Conservation (phyloP, 1,140 invertebrate genomes). For the Luehdorfia chinensis region DNA sequence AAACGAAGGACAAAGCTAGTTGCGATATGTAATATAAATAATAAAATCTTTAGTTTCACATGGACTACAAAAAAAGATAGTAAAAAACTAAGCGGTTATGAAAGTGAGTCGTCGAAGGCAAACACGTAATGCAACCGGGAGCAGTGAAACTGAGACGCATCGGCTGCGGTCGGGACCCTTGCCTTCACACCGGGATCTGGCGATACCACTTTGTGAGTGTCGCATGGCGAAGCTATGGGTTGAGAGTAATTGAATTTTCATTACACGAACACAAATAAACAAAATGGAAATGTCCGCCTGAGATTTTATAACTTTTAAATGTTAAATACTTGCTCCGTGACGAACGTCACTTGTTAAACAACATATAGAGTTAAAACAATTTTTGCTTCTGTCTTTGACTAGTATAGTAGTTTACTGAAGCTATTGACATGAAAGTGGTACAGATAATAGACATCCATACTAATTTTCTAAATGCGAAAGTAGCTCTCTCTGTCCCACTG, state of each 20-base stretch:
- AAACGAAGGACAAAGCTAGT: not conserved
- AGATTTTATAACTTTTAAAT: too few relatives aligned
- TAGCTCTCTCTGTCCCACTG: too few relatives aligned
- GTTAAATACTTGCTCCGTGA: too few relatives aligned
- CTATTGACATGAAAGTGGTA: too few relatives aligned
- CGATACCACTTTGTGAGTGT: slow-evolving; percentile 13
- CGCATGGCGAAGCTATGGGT: slow-evolving; percentile 1
- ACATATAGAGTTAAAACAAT: too few relatives aligned
- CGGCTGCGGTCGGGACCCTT: slow-evolving; percentile 35
- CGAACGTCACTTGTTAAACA: too few relatives aligned
- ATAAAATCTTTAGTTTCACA: not conserved
- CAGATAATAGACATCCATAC: too few relatives aligned
- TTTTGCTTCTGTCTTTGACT: too few relatives aligned
- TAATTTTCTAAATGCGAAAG: too few relatives aligned
- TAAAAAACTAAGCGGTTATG: slow-evolving; percentile 37
- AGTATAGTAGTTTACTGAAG: too few relatives aligned
- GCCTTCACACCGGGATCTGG: slow-evolving; percentile 7
- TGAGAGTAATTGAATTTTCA: not conserved
- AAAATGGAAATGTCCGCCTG: too few relatives aligned
- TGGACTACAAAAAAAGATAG: slow-evolving; percentile 15
- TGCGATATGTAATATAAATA: slow-evolving; percentile 2
- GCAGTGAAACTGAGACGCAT: slow-evolving; percentile 44
- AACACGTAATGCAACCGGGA: slow-evolving; percentile 47
- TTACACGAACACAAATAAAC: too few relatives aligned
- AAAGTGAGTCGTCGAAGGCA: slow-evolving; percentile 47